These are phyloP conservation scores for Rattus rattus DNA, from an alignment of 2,113 vertebrate species.

Conservation along the genomic window DNA sequence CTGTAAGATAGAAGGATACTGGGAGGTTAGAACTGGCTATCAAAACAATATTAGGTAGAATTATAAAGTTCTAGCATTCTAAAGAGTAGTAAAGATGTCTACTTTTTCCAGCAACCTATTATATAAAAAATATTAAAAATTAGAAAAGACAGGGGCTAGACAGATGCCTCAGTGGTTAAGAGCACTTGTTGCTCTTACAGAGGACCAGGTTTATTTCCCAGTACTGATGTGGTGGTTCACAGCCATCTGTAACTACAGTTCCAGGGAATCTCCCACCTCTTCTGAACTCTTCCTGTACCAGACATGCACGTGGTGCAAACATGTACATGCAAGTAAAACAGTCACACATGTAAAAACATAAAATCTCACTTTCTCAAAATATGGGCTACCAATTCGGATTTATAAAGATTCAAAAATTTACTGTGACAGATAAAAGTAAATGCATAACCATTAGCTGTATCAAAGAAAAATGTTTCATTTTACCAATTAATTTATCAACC, in stretches of 20 bases:
- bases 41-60: not conserved
- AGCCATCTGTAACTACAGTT: not conserved
- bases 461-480: not conserved
- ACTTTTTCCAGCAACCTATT: not conserved
- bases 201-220: not conserved
- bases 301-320: not conserved
- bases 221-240: not conserved
- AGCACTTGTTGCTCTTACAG: not conserved
- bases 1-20: not conserved
- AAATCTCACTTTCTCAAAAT: not conserved
- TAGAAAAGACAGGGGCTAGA: not conserved
- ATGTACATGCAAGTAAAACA: not conserved
- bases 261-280: not conserved
- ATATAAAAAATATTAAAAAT: not conserved
- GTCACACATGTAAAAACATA: not conserved
- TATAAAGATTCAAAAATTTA: not conserved
- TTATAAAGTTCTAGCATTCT: not conserved
- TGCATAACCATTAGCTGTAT: not conserved
- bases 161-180: not conserved
- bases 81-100: not conserved
- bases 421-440: conserved; percentile 21
- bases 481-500: conserved; percentile 29
- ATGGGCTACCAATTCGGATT: not conserved
- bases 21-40: not conserved
- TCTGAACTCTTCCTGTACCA: not conserved